These are phyloP conservation scores for Argopecten irradians DNA, from an alignment of 1,140 invertebrate genomes.

Conservation along the genomic window DNA sequence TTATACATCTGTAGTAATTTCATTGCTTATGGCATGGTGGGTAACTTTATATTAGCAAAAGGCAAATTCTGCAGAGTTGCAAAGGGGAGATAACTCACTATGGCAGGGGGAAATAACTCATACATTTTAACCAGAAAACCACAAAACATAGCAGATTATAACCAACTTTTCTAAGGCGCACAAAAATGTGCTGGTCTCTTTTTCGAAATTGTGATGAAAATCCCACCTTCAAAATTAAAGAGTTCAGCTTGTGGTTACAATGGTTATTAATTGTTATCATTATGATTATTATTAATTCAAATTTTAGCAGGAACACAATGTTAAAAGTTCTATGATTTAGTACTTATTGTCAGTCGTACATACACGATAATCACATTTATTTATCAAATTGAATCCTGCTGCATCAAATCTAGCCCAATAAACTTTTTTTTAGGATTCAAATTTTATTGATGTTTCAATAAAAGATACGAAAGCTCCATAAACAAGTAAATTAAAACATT, in stretches of 20 bases:
- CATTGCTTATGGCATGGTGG: not conserved
- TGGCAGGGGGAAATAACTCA: conserved; percentile 14
- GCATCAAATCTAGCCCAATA: no score
- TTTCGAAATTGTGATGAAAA: conserved; percentile 3
- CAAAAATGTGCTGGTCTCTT: not conserved
- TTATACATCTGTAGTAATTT: not conserved
- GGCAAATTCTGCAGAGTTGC: not conserved
- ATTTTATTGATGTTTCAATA: no score
- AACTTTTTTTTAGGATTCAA: no score
- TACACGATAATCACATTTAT: no score
- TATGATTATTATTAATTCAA: no score
- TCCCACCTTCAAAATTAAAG: conserved; percentile 17
- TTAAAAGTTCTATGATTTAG: no score
- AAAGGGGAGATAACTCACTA: conserved; percentile 11
- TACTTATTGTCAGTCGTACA: no score
- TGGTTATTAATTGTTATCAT: not conserved
- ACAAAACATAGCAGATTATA: conserved; percentile 6
- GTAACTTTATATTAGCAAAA: not conserved
- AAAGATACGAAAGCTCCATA: no score
- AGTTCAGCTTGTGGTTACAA: not conserved
- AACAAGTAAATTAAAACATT: no score
- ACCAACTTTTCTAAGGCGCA: not conserved
- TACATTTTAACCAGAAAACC: conserved; percentile 20
- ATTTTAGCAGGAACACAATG: no score
- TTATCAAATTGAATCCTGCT: no score